A percentile compares a stretch with the other conserved stretches of the same genome.
These are phyloP conservation scores for Neocrepidodera transversa DNA, from an alignment of 2,888 invertebrate genomes.

Conservation along the genomic window DNA sequence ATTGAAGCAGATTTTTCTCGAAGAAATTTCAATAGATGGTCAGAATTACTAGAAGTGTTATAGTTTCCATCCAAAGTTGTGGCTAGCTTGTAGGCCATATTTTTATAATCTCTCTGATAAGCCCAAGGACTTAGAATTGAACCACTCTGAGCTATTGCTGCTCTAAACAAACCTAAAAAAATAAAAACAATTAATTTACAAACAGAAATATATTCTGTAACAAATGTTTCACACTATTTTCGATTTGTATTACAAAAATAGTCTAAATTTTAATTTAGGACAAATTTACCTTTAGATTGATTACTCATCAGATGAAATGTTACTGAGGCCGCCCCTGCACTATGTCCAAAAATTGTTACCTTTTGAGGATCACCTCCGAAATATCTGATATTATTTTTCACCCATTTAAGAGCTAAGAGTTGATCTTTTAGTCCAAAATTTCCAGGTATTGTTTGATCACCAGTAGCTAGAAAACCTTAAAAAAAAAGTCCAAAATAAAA, in stretches of 20 bases:
- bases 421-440: not conserved
- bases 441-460: constrained; percentile 23
- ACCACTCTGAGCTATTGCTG: constrained; percentile 55
- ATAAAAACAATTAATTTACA: constrained; percentile 9
- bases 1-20: constrained; percentile 36
- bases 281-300: constrained; percentile 30
- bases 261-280: no score
- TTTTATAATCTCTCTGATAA: constrained; percentile 49
- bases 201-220: no score
- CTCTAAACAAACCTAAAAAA: constrained; percentile 51
- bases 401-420: constrained; percentile 27
- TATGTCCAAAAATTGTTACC: constrained; percentile 43
- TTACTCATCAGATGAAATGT: constrained; percentile 38
- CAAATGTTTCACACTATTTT: no score
- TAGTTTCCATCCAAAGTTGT: constrained; percentile 44
- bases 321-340: constrained; percentile 41
- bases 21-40: constrained; percentile 39
- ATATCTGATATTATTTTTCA: constrained; percentile 38
- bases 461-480: constrained; percentile 45
- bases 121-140: constrained; percentile 55
- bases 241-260: no score
- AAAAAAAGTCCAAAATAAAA: not conserved
- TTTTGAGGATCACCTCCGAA: constrained; percentile 43
- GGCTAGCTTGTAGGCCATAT: constrained; percentile 46
- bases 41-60: constrained; percentile 32